These are phyloP conservation scores for Chionoecetes opilio DNA, from an alignment of 1,140 invertebrate genomes.

Conservation along the genomic window DNA sequence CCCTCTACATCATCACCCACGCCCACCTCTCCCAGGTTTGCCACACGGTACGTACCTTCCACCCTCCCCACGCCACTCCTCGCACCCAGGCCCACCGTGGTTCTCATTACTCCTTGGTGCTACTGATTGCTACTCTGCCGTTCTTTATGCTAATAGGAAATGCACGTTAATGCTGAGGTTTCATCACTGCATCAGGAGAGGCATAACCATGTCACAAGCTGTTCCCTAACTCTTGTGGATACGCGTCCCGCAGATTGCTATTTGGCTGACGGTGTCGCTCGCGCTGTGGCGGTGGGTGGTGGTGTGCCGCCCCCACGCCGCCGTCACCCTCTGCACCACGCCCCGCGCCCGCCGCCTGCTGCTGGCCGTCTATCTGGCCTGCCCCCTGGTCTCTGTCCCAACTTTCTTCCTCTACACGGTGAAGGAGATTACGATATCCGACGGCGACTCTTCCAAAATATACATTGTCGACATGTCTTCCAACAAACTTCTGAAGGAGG, in stretches of 20 bases:
- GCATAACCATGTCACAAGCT: too few relatives aligned
- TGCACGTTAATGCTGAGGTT: too few relatives aligned
- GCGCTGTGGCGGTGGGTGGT: constrained; percentile 91
- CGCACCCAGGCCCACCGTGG: not conserved
- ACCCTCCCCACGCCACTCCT: not conserved
- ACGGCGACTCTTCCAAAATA: not conserved
- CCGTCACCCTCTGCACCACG: constrained; percentile 87
- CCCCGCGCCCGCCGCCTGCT: constrained; percentile 90
- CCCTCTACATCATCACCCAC: constrained; percentile 84
- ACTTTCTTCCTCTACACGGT: constrained; percentile 90
- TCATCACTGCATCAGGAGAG: too few relatives aligned
- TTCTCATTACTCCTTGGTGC: too few relatives aligned
- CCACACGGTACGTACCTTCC: constrained; percentile 89
- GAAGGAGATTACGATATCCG: constrained; percentile 65
- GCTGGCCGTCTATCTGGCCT: constrained; percentile 88
- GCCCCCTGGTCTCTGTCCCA: constrained; percentile 91
- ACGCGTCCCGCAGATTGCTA: constrained; percentile 86
- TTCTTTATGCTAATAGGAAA: not conserved
- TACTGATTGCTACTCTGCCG: too few relatives aligned
- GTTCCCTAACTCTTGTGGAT: too few relatives aligned
- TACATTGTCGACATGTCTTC: constrained; percentile 83
- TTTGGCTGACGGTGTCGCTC: constrained; percentile 92
- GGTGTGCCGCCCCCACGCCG: constrained; percentile 87
- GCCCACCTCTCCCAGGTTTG: constrained; percentile 91
- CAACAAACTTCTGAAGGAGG: constrained; percentile 83